Base-by-base conservation (phyloP, 2,888 invertebrate genomes). In the Periphyllus acericola region DNA sequence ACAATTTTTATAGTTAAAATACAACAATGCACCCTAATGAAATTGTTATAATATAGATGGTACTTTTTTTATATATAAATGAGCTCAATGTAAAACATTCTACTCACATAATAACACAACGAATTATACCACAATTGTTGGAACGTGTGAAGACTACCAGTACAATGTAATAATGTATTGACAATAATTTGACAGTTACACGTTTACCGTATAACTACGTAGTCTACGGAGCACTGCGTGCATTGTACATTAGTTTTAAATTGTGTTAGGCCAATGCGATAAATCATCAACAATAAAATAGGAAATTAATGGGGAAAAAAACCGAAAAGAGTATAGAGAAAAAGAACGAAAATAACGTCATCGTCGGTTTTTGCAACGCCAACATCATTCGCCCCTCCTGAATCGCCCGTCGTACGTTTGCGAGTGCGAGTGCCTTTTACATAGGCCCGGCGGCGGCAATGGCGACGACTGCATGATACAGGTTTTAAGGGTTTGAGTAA, bases 401-500 rank as follows among this genome's bases (percentile, higher is more conserved):
- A 5, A 11, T 9, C 11, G 66, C n/a, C 25, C 40, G 11, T 21
- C 29, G 32, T 29, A 68, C 21, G 68, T 40, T 52, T 32, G 21
- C 32, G 6, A 46, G 29, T 25, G 25, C 25, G 25, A 71, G 32
- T 34, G 34, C 46, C 46, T 68, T 71, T 81, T 81, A 29, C 46
- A 29, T 52, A 14, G 52, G 8, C 46, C 29, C 32, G 9, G 17
- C 8, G 68, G 68, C n/a, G 25, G 25, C 17, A n/a, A 21, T 60
- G 25, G 60, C 25, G 25, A 6, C 6, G 25, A 60, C 60, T 25
- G 25, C 8, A 25, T 9, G 21, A 55, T 72, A 71, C 52, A 83
- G 34, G 52, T 83, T 72, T 83, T 83, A 72, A 72, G 72, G 72
- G 34, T 55, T 32, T 72, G 55, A 83, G 71, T 83, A 72, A 83